Evolutionary conservation across 2,797 vertebrate species (phyloP), one percentile per base, ranked within the genome.

Genomic region (Iguana delicatissima): DNA sequence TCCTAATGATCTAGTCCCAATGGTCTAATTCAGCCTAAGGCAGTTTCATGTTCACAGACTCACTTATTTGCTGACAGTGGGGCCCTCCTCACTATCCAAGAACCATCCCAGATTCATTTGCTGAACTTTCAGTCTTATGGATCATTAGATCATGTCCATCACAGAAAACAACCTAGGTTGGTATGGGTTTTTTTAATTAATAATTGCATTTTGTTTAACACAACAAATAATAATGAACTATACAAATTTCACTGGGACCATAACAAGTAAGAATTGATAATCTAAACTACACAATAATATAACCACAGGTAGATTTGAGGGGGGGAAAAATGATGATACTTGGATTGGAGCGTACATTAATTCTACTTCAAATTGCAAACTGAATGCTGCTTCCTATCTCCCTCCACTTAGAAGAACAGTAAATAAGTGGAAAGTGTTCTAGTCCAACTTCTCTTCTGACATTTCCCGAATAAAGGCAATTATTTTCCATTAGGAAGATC

Each of bases 91-190:
- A 29, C 22, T 76, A 38, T 84, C 13, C 81, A 5, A 76, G n/a
- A 10, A 22, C 18, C 35, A 6, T 32, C 8, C 22, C n/a, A 69
- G n/a, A 38, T 88, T 52, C 52, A 29, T 69, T 29, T 69, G n/a
- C 67, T 85, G 64, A 85, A 85, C 64, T 52, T 80, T 52, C 59
- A 80, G 22, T 69, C 62, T 80, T 88, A 52, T 69, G 46, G 26
- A 88, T 69, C 35, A 52, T 88, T 69, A 88, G 77, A 55, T 2
- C 13, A 64, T 24, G 7, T 24, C 50, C 46, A 52, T 74, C 29
- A 38, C 50, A 85, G 20, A 52, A 85, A 50, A 73, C 6, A 55
- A 69, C 69, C 67, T 55, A 55, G 42, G 8, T 24, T 67, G 22
- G 64, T 24, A 4, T 46, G 42, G 64, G 4, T 7, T 67, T 67